Percentiles rank a stretch among this genome's conserved stretches.
phyloP scores from a whole-genome alignment of 2,113 vertebrate species.

The Aegotheles bennettii region DNA sequence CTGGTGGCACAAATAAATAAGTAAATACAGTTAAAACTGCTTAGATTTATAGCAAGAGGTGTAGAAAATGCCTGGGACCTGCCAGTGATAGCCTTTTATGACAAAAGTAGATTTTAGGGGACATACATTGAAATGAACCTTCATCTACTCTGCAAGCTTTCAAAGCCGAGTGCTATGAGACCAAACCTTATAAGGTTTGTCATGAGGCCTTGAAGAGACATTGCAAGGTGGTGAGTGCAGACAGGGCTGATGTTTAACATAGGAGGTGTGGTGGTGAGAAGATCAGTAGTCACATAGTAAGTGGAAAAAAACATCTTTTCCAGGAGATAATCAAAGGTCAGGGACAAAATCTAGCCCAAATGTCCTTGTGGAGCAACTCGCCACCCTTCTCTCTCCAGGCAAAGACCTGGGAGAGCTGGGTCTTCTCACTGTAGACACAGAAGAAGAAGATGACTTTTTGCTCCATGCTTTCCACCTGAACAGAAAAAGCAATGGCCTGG shows the following conservation, averaged over 20 bases:
- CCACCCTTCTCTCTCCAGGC: neutral
- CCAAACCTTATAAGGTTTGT: neutral
- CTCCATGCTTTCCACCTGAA: neutral
- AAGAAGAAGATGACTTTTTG: neutral
- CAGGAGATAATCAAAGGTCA: neutral
- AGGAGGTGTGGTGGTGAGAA: neutral
- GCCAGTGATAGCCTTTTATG: neutral
- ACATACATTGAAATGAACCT: neutral
- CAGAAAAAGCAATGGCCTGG: neutral
- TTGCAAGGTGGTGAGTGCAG: neutral
- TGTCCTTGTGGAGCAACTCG: neutral
- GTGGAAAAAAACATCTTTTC: neutral
- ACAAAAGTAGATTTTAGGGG: neutral
- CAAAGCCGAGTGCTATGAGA: neutral
- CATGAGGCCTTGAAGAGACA: neutral
- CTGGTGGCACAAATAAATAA: slow-evolving; percentile 45
- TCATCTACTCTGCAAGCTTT: neutral
- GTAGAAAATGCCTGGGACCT: neutral
- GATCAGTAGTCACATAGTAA: neutral
- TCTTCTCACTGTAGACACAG: neutral
- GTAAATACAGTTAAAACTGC: slow-evolving; percentile 26
- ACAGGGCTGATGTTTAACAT: neutral
- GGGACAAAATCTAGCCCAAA: neutral
- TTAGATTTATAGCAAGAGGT: slow-evolving; percentile 9
- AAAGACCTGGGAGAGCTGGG: neutral